These are phyloP conservation scores for Montipora capricornis DNA, from an alignment of 64 coral and sea anemone species.

Conservation along the genomic window DNA sequence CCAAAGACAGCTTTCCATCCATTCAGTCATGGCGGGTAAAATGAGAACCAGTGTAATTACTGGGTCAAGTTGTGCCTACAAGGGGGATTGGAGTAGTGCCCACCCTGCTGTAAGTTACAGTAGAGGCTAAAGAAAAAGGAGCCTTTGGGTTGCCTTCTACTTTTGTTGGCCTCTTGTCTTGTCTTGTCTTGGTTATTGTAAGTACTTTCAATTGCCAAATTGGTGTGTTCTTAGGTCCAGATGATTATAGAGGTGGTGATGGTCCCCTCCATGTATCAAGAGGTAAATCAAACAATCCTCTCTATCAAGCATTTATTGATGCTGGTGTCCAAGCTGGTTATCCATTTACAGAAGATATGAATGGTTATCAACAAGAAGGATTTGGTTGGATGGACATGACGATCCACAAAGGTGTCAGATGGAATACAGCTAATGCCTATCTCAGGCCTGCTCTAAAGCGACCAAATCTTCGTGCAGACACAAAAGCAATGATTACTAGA, in stretches of 20 bases:
- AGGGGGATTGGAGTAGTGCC: too few species aligned
- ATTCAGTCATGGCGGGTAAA: too few species aligned
- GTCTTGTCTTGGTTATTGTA: too few species aligned
- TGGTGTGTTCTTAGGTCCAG: slow-evolving; percentile 44
- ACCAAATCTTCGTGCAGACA: slow-evolving; percentile 70
- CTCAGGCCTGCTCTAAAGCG: slow-evolving; percentile 71
- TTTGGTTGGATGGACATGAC: slow-evolving; percentile 98
- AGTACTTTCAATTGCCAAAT: too few species aligned
- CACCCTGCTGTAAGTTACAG: too few species aligned
- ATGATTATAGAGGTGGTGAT: slow-evolving; percentile 92
- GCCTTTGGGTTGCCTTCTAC: too few species aligned
- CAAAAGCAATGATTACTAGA: slow-evolving; percentile 77
- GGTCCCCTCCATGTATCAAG: slow-evolving; percentile 85
- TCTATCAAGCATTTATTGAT: slow-evolving; percentile 88
- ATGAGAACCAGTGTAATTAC: too few species aligned
- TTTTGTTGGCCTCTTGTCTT: too few species aligned
- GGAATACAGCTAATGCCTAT: slow-evolving; percentile 96
- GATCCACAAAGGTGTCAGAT: slow-evolving; percentile 83
- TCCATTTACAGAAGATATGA: slow-evolving; percentile 92
- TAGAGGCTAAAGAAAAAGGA: too few species aligned
- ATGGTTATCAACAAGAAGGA: slow-evolving; percentile 95
- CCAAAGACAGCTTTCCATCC: too few species aligned
- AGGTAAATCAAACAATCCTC: slow-evolving; percentile 79
- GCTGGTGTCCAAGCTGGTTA: slow-evolving; percentile 86
- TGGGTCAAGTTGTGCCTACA: too few species aligned